These are phyloP conservation scores for Pantherophis guttatus DNA, from an alignment of 2,113 vertebrate genomes.

Conservation along the genomic window DNA sequence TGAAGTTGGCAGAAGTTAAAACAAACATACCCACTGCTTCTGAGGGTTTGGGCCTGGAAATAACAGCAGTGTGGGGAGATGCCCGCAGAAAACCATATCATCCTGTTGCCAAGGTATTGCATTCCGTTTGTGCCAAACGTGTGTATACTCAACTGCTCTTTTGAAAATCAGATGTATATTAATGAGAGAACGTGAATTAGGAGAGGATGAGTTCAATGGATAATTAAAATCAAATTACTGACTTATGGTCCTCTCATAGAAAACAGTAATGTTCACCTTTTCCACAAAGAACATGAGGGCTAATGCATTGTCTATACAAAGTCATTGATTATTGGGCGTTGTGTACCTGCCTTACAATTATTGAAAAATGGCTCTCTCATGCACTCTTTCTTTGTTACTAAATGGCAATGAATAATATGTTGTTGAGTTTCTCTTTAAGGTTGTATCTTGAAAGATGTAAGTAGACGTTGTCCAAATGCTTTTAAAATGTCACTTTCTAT, in stretches of 20 bases:
- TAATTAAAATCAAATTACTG: background rate
- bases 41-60: background rate
- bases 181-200: background rate
- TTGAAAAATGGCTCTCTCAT: background rate
- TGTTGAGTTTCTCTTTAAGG: background rate
- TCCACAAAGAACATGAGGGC: background rate
- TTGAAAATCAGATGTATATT: background rate
- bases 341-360: background rate
- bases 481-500: background rate
- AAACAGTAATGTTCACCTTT: accelerated
- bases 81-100: background rate
- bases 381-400: background rate
- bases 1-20: background rate
- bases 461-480: background rate
- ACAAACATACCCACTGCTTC: background rate
- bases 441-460: constrained; percentile 14
- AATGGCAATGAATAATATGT: background rate
- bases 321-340: background rate
- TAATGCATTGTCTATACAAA: background rate
- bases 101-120: background rate
- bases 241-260: background rate
- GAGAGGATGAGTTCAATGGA: background rate
- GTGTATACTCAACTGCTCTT: accelerated
- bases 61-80: background rate
- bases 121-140: background rate